Evolutionary conservation across 2,113 vertebrate species (phyloP).

Genomic region (Melanostigma gelatinosum): DNA sequence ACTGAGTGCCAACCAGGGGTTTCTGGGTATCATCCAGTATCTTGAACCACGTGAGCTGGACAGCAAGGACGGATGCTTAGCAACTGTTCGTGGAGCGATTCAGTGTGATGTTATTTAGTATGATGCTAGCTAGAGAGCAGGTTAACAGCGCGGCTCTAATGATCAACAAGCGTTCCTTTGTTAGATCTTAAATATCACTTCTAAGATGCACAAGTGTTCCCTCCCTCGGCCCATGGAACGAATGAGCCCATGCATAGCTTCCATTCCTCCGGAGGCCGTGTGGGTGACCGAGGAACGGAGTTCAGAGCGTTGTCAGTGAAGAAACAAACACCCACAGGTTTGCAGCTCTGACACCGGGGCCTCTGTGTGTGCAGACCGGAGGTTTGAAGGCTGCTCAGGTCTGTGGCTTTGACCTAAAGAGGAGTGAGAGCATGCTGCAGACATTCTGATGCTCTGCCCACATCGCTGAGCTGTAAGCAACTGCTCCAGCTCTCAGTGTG

Average conservation of each 20-base stretch:
- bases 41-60: slow-evolving; percentile 30
- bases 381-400: slow-evolving; percentile 19
- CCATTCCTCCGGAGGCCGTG: slow-evolving; percentile 68
- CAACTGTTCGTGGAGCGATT: slow-evolving; percentile 10
- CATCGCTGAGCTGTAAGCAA: not conserved
- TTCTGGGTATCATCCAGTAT: slow-evolving; percentile 34
- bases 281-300: slow-evolving; percentile 57
- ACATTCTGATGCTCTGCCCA: slow-evolving; percentile 29
- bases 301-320: slow-evolving; percentile 59
- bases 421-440: slow-evolving; percentile 25
- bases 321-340: slow-evolving; percentile 77
- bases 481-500: not conserved
- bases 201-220: slow-evolving; percentile 13
- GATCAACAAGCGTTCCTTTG: slow-evolving; percentile 59
- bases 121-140: slow-evolving; percentile 13
- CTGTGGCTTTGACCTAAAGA: slow-evolving; percentile 28
- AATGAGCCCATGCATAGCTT: slow-evolving; percentile 67
- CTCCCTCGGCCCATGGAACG: slow-evolving; percentile 59
- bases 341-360: slow-evolving; percentile 50
- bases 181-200: slow-evolving; percentile 58
- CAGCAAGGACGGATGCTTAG: slow-evolving; percentile 24
- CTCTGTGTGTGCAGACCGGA: slow-evolving; percentile 43
- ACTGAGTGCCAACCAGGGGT: slow-evolving; percentile 20
- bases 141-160: slow-evolving; percentile 35
- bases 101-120: slow-evolving; percentile 56